Evolutionary conservation across 2,113 vertebrate genomes (phyloP), one percentile per base, ranked within the genome.

Genomic region (Drymodes brunneopygia): DNA sequence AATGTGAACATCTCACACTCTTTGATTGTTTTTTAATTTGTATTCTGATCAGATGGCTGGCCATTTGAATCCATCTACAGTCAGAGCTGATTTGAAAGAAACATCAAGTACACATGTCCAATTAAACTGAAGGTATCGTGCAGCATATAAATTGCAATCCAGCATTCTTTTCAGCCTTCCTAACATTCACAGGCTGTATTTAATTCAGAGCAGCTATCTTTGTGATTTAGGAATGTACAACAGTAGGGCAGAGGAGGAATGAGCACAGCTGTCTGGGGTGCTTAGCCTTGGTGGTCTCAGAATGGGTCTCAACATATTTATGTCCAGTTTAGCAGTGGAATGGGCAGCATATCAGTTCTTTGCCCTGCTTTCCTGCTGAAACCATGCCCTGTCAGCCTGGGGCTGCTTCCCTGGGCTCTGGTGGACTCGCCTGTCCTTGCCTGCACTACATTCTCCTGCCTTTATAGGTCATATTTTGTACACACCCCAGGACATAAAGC

Each of bases 101-200:
- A 88, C 69, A 54, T 80, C 47, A 87, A 91, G 48, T 94, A 61
- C 66, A 82, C 57, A 48, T 91, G 92, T 92, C 45, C 84, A 89
- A 87, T 94, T 91, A 92, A 95, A 72, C 65, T 48, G 62, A 88
- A 77, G 66, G 38, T 73, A 56, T 51, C 0, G 5, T 62, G 56
- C 72, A 72, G 89, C 93, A 94, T 96, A 57, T 90, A 72, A 93
- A 91, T 94, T 75, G 23, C 31, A 72, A 69, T 62, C n/a, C 44
- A 17, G 65, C 70, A 16, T 94, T 84, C 69, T 85, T 79, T 70
- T 36, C 66, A 93, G 66, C 62, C 54, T 85, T 73, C 16, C 81
- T 80, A 53, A 87, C 95, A 79, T 82, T 81, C 74, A 33, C 50
- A 47, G 73, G 24, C 57, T 75, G 10, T 84, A 24, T 74, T 87